Conservation (phyloP, 2,113 vertebrate species). For the Delphinus delphis region DNA sequence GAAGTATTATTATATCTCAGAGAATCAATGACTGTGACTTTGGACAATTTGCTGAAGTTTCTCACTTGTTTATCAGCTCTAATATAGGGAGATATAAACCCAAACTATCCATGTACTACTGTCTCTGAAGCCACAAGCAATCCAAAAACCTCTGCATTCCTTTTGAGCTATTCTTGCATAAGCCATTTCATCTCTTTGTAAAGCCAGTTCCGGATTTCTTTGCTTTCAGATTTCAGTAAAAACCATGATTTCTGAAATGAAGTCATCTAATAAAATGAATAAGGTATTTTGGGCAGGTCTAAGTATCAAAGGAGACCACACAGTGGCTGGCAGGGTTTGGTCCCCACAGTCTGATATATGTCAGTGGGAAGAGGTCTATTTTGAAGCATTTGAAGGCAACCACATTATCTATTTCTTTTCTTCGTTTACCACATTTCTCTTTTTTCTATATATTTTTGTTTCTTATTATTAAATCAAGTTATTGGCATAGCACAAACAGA, state of each 20-base stretch:
- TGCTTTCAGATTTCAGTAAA: constrained; percentile 59
- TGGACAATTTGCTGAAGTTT: neutral
- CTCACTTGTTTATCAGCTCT: neutral
- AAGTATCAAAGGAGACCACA: constrained; percentile 24
- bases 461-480: neutral
- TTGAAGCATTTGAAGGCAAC: neutral
- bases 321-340: neutral
- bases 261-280: constrained; percentile 62
- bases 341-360: neutral
- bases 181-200: constrained; percentile 14
- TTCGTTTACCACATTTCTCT: neutral
- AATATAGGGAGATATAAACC: neutral
- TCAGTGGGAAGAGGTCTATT: constrained; percentile 9
- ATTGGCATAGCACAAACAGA: neutral
- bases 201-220: constrained; percentile 21
- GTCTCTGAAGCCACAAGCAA: neutral
- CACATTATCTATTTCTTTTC: neutral
- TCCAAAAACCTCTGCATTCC: neutral
- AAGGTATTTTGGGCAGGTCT: neutral
- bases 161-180: constrained; percentile 34
- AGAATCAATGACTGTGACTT: neutral
- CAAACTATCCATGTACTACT: neutral
- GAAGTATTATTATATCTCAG: neutral
- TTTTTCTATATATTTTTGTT: neutral
- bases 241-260: constrained; percentile 66